phyloP scores from a whole-genome alignment of 2,797 vertebrate genomes.

The Tolypeutes matacus region DNA sequence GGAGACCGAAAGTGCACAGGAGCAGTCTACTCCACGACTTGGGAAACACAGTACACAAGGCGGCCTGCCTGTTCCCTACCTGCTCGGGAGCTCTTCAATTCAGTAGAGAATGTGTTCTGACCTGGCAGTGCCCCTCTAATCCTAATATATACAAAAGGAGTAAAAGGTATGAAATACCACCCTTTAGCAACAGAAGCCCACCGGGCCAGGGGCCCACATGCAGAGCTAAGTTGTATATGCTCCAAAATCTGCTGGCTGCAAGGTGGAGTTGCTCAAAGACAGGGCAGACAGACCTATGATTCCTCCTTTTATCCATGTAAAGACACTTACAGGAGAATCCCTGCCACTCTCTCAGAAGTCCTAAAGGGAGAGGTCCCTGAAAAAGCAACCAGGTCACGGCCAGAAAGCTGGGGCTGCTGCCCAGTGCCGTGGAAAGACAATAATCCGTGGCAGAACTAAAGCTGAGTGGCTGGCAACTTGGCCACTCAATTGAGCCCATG shows the following conservation, averaged over 20 bases:
- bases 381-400: background rate
- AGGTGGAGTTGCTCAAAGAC: background rate
- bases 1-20: background rate
- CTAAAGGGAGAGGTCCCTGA: background rate
- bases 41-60: background rate
- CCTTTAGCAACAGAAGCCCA: too few species aligned
- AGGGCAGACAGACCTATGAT: background rate
- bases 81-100: accelerated
- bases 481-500: background rate
- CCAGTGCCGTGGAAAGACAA: background rate
- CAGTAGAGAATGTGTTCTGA: background rate
- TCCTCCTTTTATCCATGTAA: background rate
- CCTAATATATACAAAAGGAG: background rate
- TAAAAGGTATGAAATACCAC: accelerated
- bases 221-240: background rate
- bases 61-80: background rate
- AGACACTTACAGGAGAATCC: background rate
- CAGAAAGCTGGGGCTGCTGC: background rate
- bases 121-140: background rate
- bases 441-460: background rate
- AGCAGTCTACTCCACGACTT: background rate
- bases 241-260: background rate
- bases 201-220: accelerated
- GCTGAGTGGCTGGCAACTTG: accelerated
- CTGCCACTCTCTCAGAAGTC: background rate